Base-by-base conservation (phyloP, 2,797 vertebrate genomes). In the Crax fasciolata region DNA sequence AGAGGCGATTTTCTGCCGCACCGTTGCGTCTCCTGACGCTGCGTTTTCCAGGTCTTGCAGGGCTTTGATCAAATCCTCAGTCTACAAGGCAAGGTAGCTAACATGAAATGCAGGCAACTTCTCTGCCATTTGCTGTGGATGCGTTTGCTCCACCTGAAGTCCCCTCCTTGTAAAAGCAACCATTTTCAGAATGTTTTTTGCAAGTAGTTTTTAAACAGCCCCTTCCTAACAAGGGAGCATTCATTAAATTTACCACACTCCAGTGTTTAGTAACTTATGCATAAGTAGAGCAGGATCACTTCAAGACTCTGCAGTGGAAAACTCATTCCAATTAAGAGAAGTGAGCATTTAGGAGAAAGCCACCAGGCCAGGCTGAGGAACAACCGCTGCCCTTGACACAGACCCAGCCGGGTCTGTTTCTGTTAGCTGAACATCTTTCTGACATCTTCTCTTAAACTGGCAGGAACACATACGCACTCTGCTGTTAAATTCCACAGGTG, bases 11-110 rank as follows among this genome's bases (percentile, higher is more conserved):
- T 99, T 99, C 97, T 99, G 99, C 83, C 99, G 98, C 66, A 99
- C 99, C 1, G 99, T 98, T 8, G 99, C 99, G 15, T 99, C 99
- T 5, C 99, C 99, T 3, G 99, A 99, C 0, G 99, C 99, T 7
- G 99, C 99, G 11, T 99, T 99, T 97, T 99, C 99, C 83, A 99
- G 95, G 92, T 99, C 99, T 95, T 99, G 99, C 38, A 99, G 98
- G 25, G 99, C 99, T 97, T 99, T 99, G 95, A 99, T 99, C 96
- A 99, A 97, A 94, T 99, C 99, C 94, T 99, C 99, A 0, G 99
- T 99, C 99, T 99, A 93, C 32, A 82, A 86, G 61, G 68, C 30
- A 91, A 83, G 63, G 5, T 4, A 72, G 35, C 28, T 16, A 65
- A 59, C 5, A 30, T 79, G 38, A 82, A 67, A 92, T 14, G 6